These are phyloP conservation scores for Drosophila paranaensis DNA, from an alignment of 2,888 invertebrate genomes.

Conservation along the genomic window DNA sequence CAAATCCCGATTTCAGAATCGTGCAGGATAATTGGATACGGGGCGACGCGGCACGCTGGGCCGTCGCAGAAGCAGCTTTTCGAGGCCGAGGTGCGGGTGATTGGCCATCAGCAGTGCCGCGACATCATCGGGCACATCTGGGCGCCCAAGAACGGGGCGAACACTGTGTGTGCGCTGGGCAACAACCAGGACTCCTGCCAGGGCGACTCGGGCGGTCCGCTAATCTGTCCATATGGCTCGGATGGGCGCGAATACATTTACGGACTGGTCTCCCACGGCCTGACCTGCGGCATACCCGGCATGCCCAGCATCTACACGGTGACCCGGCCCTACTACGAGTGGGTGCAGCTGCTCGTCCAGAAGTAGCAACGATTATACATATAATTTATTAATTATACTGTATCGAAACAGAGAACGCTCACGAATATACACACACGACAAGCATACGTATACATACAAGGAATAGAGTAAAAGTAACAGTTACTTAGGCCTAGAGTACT, in stretches of 20 bases:
- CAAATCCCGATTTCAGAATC: slow-evolving; percentile 38
- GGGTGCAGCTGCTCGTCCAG: slow-evolving; percentile 75
- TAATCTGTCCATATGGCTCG: slow-evolving; percentile 77
- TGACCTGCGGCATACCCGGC: slow-evolving; percentile 81
- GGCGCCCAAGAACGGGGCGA: slow-evolving; percentile 83
- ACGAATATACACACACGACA: slow-evolving; percentile 38
- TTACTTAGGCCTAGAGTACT: slow-evolving; percentile 62
- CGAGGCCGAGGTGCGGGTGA: slow-evolving; percentile 78
- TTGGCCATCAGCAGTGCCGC: slow-evolving; percentile 72
- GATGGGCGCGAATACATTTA: slow-evolving; percentile 74
- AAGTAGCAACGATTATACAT: slow-evolving; percentile 32
- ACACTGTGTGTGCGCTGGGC: slow-evolving; percentile 83
- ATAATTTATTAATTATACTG: slow-evolving; percentile 61
- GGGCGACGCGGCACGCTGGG: slow-evolving; percentile 81
- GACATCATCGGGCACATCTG: slow-evolving; percentile 80
- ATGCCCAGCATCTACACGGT: slow-evolving; percentile 83
- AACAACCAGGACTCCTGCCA: slow-evolving; percentile 82
- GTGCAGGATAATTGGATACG: slow-evolving; percentile 83
- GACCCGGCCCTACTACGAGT: slow-evolving; percentile 81
- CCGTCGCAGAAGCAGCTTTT: slow-evolving; percentile 73
- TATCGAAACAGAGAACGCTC: slow-evolving; percentile 58
- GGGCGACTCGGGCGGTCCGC: slow-evolving; percentile 84
- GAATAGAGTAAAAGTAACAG: slow-evolving; percentile 48
- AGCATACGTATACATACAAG: slow-evolving; percentile 38
- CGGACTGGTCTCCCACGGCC: slow-evolving; percentile 83